A percentile compares a stretch with the other conserved stretches of the same genome.
phyloP scores from a whole-genome alignment of 2,797 vertebrate species.

The Galagoides demidoff region DNA sequence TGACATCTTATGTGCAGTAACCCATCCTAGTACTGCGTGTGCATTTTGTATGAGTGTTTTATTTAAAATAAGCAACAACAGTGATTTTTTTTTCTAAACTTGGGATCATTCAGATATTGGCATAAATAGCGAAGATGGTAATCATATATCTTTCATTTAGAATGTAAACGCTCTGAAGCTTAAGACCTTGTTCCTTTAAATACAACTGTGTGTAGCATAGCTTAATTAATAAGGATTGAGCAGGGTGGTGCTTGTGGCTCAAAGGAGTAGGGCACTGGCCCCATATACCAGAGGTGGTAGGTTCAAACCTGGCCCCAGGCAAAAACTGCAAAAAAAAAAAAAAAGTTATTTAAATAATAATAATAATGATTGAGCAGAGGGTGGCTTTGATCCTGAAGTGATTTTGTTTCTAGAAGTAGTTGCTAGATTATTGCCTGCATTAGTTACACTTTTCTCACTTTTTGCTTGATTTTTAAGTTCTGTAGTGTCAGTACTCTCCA shows the following conservation, averaged over 20 bases:
- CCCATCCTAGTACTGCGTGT: neutral
- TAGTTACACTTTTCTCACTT: neutral
- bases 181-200: conserved; percentile 28
- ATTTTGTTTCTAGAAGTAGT: neutral
- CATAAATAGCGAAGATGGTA: neutral
- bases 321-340: too few relatives aligned
- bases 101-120: neutral
- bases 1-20: neutral
- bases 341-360: too few relatives aligned
- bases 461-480: neutral
- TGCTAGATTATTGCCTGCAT: conserved; percentile 18
- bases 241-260: too few relatives aligned
- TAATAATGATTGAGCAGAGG: neutral
- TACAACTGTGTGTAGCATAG: neutral
- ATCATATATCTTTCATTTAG: neutral
- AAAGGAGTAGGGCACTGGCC: too few relatives aligned
- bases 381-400: neutral
- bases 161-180: neutral
- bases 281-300: too few relatives aligned
- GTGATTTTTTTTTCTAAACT: neutral
- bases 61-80: neutral
- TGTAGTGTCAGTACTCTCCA: neutral
- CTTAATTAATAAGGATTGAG: conserved; percentile 7
- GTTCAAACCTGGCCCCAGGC: too few relatives aligned
- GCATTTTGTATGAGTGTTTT: neutral